Percentiles rank a stretch among this genome's conserved stretches.
Evolutionary conservation across 2,797 vertebrate species (phyloP).

Genomic region (Glyptemys insculpta): DNA sequence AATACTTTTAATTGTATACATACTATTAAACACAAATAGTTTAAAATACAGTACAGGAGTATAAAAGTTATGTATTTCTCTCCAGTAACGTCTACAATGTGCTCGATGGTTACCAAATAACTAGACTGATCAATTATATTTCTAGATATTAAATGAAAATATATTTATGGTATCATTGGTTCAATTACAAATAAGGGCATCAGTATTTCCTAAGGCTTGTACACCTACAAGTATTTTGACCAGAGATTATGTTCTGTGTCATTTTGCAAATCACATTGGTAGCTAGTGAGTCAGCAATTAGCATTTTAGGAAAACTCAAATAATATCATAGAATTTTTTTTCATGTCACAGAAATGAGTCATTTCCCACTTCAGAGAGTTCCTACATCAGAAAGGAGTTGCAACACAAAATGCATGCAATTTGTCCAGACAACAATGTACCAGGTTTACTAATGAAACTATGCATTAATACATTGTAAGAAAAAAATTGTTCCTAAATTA

Average conservation of each 20-base stretch:
- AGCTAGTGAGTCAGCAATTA: not conserved
- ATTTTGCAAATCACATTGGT: not conserved
- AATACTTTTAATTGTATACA: not conserved
- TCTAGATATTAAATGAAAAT: not conserved
- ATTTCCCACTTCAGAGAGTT: not conserved
- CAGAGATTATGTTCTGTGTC: rapidly evolving
- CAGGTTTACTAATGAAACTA: not conserved
- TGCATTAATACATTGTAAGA: not conserved
- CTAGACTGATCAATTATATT: not conserved
- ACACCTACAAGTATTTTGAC: not conserved
- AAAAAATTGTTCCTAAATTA: not conserved
- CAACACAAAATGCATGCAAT: rapidly evolving
- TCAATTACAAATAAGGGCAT: not conserved
- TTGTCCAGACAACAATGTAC: not conserved
- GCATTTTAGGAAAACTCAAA: not conserved
- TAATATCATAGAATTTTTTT: not conserved
- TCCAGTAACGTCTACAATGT: not conserved
- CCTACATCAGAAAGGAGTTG: not conserved
- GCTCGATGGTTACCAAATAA: not conserved
- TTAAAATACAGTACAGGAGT: not conserved
- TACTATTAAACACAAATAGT: not conserved
- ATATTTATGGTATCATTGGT: not conserved
- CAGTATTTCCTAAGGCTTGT: not conserved
- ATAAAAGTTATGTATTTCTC: not conserved
- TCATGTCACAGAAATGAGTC: not conserved